Conservation (phyloP, 2,113 vertebrate species). For the Pangasianodon hypophthalmus region DNA sequence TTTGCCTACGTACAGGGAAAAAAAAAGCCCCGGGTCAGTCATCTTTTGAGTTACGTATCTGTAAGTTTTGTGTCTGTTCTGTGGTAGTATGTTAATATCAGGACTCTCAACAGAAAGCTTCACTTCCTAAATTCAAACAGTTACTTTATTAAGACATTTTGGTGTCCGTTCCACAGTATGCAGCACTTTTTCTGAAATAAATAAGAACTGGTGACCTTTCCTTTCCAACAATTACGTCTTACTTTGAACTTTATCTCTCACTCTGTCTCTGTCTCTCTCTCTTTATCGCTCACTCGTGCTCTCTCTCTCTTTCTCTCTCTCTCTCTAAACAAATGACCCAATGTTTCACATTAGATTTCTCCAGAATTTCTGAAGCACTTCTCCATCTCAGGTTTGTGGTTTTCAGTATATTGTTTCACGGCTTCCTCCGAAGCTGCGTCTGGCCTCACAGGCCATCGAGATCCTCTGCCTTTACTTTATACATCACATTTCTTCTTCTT, state of each 20-base stretch:
- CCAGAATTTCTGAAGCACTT: conserved; percentile 43
- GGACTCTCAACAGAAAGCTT: neutral
- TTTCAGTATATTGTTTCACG: neutral
- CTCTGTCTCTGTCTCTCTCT: neutral
- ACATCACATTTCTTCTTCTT: neutral
- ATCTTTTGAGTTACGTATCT: neutral
- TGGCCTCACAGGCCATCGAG: neutral
- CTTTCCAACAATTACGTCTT: neutral
- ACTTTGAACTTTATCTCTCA: neutral
- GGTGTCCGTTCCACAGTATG: neutral
- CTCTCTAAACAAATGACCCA: no score
- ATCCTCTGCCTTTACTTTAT: neutral
- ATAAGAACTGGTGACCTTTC: neutral
- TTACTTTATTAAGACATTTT: neutral
- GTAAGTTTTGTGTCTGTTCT: neutral
- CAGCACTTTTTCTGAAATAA: neutral
- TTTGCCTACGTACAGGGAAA: neutral
- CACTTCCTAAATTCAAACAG: neutral
- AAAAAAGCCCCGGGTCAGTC: neutral
- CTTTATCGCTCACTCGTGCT: neutral
- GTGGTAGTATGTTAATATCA: neutral
- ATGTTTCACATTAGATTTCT: conserved; percentile 20
- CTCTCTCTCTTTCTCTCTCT: no score
- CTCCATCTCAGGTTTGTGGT: conserved; percentile 26
- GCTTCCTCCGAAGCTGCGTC: conserved; percentile 10